These are phyloP conservation scores for Troides aeacus DNA, from an alignment of 2,888 invertebrate species.

Conservation along the genomic window DNA sequence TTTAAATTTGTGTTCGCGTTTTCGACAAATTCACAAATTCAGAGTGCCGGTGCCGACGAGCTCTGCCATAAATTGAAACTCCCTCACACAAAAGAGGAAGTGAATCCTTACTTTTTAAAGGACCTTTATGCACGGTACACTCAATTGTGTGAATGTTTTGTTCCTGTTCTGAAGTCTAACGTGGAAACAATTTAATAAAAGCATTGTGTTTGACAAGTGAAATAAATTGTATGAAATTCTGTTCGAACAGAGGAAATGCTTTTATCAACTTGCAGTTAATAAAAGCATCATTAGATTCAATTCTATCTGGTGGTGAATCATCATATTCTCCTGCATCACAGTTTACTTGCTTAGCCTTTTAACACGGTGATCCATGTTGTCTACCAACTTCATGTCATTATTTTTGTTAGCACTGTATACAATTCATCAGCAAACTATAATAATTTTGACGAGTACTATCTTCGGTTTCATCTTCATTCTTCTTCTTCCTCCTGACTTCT, in stretches of 20 bases:
- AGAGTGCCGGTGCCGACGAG: background rate
- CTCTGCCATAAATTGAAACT: constrained; percentile 17
- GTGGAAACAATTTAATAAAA: constrained; percentile 18
- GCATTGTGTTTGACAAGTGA: background rate
- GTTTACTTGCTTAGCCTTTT: too few species aligned
- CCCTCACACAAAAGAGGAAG: constrained; percentile 15
- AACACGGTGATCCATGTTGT: too few species aligned
- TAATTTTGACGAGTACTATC: too few species aligned
- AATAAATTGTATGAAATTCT: background rate
- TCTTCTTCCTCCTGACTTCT: too few species aligned
- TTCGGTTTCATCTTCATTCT: too few species aligned
- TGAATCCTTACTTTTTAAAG: constrained; percentile 25
- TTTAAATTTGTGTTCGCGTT: constrained; percentile 3
- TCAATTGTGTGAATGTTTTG: constrained; percentile 14
- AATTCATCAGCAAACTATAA: too few species aligned
- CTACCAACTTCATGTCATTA: too few species aligned
- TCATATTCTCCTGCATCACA: too few species aligned
- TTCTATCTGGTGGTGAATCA: too few species aligned
- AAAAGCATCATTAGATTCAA: background rate
- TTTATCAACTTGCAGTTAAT: background rate
- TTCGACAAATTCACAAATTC: constrained; percentile 6
- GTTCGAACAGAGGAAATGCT: background rate
- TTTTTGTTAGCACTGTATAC: too few species aligned
- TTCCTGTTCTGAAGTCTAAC: constrained; percentile 1
- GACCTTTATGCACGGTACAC: constrained; percentile 18